These are phyloP conservation scores for Tachysurus fulvidraco DNA, from an alignment of 2,113 vertebrate genomes.

Conservation along the genomic window DNA sequence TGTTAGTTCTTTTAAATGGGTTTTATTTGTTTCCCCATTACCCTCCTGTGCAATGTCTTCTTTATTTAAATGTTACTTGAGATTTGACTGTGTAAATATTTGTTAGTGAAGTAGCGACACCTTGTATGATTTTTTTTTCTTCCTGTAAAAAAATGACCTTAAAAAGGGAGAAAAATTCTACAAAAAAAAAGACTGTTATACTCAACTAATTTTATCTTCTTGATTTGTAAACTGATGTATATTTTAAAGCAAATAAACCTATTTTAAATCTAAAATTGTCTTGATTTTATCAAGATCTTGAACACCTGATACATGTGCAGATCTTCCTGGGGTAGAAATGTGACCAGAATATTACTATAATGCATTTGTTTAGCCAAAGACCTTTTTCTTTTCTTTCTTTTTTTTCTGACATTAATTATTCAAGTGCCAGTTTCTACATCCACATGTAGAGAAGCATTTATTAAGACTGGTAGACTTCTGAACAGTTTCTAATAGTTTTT, in stretches of 20 bases:
- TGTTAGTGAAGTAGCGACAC: slow-evolving; percentile 52
- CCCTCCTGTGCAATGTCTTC: not conserved
- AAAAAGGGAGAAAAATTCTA: slow-evolving; percentile 61
- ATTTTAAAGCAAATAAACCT: slow-evolving; percentile 97
- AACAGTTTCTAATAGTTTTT: not conserved
- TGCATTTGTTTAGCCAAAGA: not conserved
- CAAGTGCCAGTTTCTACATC: not conserved
- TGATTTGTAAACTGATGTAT: slow-evolving; percentile 88
- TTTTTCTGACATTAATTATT: not conserved
- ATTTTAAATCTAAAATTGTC: slow-evolving; percentile 83
- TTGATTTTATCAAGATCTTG: not conserved
- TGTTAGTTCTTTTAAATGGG: not conserved
- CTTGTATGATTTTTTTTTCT: slow-evolving; percentile 36
- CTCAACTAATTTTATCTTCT: slow-evolving; percentile 84
- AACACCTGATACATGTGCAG: not conserved
- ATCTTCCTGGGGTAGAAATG: not conserved
- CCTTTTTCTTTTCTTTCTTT: not conserved
- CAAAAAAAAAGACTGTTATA: slow-evolving; percentile 83
- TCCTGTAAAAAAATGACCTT: slow-evolving; percentile 68
- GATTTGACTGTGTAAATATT: slow-evolving; percentile 31
- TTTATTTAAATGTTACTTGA: slow-evolving; percentile 28
- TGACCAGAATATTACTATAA: not conserved
- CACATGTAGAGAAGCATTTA: not conserved
- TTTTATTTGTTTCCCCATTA: slow-evolving; percentile 5
- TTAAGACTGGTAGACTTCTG: too few relatives aligned